Evolutionary conservation across 1,140 invertebrate species (phyloP), one percentile per base, ranked within the genome.

Genomic region (Ctenoplectra terminalis): DNA sequence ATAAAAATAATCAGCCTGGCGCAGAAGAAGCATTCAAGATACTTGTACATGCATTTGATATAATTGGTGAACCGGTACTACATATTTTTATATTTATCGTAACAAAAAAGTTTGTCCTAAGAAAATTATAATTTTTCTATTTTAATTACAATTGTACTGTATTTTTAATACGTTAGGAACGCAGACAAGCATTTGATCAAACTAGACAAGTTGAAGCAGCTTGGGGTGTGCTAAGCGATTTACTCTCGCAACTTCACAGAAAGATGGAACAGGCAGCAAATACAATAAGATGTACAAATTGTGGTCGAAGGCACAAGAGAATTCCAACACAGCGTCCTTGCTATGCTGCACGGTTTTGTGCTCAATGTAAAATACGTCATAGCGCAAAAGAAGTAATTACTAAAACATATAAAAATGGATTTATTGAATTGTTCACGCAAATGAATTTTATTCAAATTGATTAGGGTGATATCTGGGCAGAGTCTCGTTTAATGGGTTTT

Each of bases 1-100:
- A 99, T 91, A 99, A 99, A 94, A 99, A 99, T 94, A 97, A 96
- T 90, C 97, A 98, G 92, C 97, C 97, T 15, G 98, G 98, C 66
- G 98, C 98, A 13, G 98, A 99, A 92, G 98, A 99, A 94, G 98
- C 98, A 40, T 99, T 99, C 92, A 99, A 99, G 94, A 98, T 99
- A 90, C 94, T 99, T 83, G 97, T 98, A 82, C 97, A 98, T 91
- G 98, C 98, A 37, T 99, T 99, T 94, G 97, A 99, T 92, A 96
- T 98, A 88, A 98, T 99, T 88, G 98, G 98, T 23, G 97, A 98
- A 94, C 97, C 98, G 87, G 98, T 98, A 92, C 95, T 72, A n/a
- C 23, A 71, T 82, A 81, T 72, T 84, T 74, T 15, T 37, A 64
- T 71, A 72, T 58, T 73, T 74, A 23, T 73, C 20, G 2, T 40